Conservation (phyloP, 2,888 invertebrate genomes). For the Harpagoxenus sublaevis region DNA sequence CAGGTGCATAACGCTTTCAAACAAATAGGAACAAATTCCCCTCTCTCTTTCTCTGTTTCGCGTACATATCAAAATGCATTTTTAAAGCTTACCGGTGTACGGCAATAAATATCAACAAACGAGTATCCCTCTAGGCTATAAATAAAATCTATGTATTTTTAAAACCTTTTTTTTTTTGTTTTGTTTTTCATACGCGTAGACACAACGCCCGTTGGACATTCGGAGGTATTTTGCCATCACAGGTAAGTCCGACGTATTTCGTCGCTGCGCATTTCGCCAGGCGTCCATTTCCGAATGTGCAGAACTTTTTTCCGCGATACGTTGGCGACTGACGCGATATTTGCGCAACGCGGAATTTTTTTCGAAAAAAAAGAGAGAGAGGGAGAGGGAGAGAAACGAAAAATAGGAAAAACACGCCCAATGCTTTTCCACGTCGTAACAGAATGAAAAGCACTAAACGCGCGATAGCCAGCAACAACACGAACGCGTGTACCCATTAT, state of each 20-base stretch:
- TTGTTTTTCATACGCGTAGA: slow-evolving; percentile 40
- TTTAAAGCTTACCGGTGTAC: slow-evolving; percentile 70
- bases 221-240: slow-evolving; percentile 51
- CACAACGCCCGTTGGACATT: slow-evolving; percentile 51
- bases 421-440: slow-evolving; percentile 53
- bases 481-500: slow-evolving; percentile 54
- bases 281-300: slow-evolving; percentile 56
- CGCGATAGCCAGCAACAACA: slow-evolving; percentile 52
- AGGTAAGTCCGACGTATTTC: slow-evolving; percentile 56
- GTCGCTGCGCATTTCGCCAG: slow-evolving; percentile 55
- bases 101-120: slow-evolving; percentile 71
- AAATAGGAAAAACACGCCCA: slow-evolving; percentile 39
- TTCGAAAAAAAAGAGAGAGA: slow-evolving; percentile 12
- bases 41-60: slow-evolving; percentile 58
- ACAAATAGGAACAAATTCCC: slow-evolving; percentile 78
- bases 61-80: slow-evolving; percentile 69
- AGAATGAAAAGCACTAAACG: slow-evolving; percentile 56
- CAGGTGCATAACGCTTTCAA: slow-evolving; percentile 79
- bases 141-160: slow-evolving; percentile 57
- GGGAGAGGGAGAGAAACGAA: slow-evolving; percentile 5
- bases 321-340: slow-evolving; percentile 52
- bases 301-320: slow-evolving; percentile 52
- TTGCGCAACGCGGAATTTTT: slow-evolving; percentile 51
- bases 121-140: slow-evolving; percentile 53
- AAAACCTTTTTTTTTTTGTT: slow-evolving; percentile 42